These are phyloP conservation scores for Penelope pileata DNA, from an alignment of 2,113 vertebrate species.

Conservation along the genomic window DNA sequence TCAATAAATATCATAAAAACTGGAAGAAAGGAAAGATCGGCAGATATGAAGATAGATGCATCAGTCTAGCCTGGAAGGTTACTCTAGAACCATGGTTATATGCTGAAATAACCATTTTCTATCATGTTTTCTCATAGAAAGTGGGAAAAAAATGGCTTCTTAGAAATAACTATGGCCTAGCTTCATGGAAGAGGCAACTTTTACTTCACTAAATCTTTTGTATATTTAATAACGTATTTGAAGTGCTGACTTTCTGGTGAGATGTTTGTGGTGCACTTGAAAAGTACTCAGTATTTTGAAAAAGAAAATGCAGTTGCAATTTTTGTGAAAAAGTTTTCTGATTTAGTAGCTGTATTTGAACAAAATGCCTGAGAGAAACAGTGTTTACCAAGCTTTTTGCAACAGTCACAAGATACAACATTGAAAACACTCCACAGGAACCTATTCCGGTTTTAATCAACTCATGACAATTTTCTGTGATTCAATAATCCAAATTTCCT, in stretches of 20 bases:
- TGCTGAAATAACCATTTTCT: background rate
- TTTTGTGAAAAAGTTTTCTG: background rate
- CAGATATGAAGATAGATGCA: fast-evolving
- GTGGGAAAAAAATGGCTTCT: background rate
- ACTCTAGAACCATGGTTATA: background rate
- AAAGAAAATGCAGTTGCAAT: background rate
- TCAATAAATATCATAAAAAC: background rate
- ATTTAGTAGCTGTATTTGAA: background rate
- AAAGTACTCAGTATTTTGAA: background rate
- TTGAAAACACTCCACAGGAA: background rate
- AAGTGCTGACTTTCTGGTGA: background rate
- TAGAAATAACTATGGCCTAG: background rate
- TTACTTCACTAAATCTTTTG: background rate
- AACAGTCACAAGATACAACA: background rate
- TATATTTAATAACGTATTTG: background rate
- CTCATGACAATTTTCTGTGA: background rate
- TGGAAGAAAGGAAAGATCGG: background rate
- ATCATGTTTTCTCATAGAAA: background rate
- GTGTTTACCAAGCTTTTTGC: background rate
- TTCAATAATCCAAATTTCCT: slow-evolving; percentile 1
- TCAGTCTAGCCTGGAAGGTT: background rate
- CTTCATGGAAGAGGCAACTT: background rate
- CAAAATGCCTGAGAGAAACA: background rate
- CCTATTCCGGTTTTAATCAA: background rate
- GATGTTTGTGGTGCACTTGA: background rate